Evolutionary conservation across 1,140 invertebrate species (phyloP), one percentile per base, ranked within the genome.

Genomic region (Calliphora vicina): DNA sequence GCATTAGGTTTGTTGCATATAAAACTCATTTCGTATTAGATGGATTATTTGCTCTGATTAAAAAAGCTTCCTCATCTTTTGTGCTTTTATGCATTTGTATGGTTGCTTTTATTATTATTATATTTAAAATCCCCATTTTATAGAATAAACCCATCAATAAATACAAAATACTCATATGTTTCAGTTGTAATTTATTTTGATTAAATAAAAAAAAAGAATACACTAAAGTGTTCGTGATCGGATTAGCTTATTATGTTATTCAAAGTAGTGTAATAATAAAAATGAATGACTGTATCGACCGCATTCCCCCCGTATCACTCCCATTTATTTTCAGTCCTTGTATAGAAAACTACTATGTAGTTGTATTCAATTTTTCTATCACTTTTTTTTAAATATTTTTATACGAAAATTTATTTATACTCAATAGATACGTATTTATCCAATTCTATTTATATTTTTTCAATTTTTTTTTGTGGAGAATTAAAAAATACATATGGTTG

Each of bases 181-280:
- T n/a, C n/a, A n/a, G 50, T 17, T 61, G 6, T n/a, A n/a, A n/a
- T n/a, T 1, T 61, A 61, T 61, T 17, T 61, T 61, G 50, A n/a
- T n/a, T n/a, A n/a, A n/a, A n/a, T n/a, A n/a, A 1, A 61, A 0
- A n/a, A 61, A 17, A 76, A 20, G 29, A 76, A 76, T 17, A 29
- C 35, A 76, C 27, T 35, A 76, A 76, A 76, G 73, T 76, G 73
- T 76, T 76, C 73, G 73, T 76, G 73, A 76, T 76, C 73, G 73
- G 73, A 76, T 76, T 76, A 76, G 73, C 29, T 42, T 74, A 74
- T 74, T 29, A 74, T 17, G 26, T 74, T 74, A 17, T 2, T 76
- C 29, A n/a, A 42, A n/a, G 20, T 42, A 35, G 17, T 42, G 29
- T 15, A 76, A 42, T 42, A 76, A 76, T 35, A 29, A 29, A 26